These are phyloP conservation scores for Gobio gobio DNA, from an alignment of 2,113 vertebrate species.

Conservation along the genomic window DNA sequence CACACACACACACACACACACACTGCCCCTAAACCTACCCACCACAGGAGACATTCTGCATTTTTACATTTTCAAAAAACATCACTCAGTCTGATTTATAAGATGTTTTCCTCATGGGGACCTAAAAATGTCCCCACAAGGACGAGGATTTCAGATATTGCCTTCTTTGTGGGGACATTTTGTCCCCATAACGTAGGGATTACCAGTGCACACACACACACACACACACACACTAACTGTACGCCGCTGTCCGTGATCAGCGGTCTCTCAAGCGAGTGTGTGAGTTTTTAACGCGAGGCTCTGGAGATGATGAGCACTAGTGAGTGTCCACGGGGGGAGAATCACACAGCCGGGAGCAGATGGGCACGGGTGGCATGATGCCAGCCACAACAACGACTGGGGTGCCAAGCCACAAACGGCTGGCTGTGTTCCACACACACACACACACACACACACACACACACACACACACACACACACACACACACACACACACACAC, in stretches of 20 bases:
- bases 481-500: not conserved
- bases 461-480: not conserved
- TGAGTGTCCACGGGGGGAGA: conserved; percentile 21
- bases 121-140: too few relatives aligned
- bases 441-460: not conserved
- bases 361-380: conserved; percentile 62
- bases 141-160: too few relatives aligned
- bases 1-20: too few relatives aligned
- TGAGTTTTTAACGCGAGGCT: conserved; percentile 80
- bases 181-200: too few relatives aligned
- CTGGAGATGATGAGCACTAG: conserved; percentile 59
- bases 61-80: too few relatives aligned
- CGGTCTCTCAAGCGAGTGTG: conserved; percentile 72
- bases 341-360: conserved; percentile 58
- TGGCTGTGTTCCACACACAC: not conserved
- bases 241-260: conserved; percentile 15
- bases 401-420: conserved; percentile 58
- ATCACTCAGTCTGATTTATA: too few relatives aligned
- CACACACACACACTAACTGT: not conserved
- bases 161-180: too few relatives aligned
- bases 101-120: too few relatives aligned
- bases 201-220: not conserved
- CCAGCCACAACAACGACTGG: conserved; percentile 59
- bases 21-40: too few relatives aligned
- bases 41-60: too few relatives aligned